phyloP scores from a whole-genome alignment of 2,113 vertebrate species.

The Indicator maculatus region DNA sequence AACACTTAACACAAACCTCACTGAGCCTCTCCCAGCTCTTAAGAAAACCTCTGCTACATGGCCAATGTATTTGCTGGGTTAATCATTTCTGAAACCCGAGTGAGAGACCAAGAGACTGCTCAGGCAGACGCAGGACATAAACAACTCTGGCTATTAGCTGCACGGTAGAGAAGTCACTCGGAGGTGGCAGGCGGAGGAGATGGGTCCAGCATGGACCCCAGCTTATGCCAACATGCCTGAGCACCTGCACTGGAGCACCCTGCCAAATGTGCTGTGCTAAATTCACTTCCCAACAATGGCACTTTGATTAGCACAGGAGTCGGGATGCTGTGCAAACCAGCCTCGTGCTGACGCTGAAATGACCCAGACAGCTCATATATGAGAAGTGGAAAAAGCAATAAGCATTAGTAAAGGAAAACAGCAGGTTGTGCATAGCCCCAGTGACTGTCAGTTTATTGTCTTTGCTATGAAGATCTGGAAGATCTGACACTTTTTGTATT shows the following conservation, averaged over 20 bases:
- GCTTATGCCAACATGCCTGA: fast-evolving
- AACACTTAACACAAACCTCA: background rate
- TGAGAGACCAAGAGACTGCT: background rate
- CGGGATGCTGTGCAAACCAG: background rate
- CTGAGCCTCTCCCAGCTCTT: background rate
- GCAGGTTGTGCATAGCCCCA: background rate
- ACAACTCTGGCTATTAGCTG: background rate
- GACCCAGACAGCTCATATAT: background rate
- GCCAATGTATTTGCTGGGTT: background rate
- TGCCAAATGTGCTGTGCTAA: background rate
- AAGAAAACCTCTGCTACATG: background rate
- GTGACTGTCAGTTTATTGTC: background rate
- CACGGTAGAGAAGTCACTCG: background rate
- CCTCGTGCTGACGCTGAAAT: background rate
- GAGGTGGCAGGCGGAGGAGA: background rate
- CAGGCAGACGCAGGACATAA: background rate
- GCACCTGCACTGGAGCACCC: background rate
- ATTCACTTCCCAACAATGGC: background rate
- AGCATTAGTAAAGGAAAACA: background rate
- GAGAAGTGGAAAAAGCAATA: background rate
- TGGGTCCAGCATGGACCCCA: fast-evolving
- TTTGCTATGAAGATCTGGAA: background rate
- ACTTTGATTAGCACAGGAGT: background rate
- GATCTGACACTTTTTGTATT: background rate
- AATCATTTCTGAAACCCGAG: background rate